These are phyloP conservation scores for Dryadula phaetusa DNA, from an alignment of 2,888 invertebrate species.

Conservation along the genomic window DNA sequence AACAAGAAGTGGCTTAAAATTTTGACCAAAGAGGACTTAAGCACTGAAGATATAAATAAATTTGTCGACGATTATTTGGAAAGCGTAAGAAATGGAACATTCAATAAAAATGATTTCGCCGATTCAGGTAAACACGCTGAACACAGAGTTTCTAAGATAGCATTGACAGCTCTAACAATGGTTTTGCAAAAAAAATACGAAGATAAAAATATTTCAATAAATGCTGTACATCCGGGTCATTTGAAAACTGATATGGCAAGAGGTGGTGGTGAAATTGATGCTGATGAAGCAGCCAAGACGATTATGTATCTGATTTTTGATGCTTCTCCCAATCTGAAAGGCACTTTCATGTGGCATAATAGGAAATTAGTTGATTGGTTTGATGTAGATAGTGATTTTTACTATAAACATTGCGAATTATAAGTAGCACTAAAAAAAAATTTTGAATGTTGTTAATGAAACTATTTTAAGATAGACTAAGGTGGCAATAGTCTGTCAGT, in stretches of 20 bases:
- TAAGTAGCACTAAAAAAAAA: not conserved
- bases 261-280: constrained; percentile 84
- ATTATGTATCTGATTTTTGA: constrained; percentile 86
- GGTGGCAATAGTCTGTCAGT: no score
- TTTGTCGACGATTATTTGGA: constrained; percentile 73
- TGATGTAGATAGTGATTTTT: constrained; percentile 67
- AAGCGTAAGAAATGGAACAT: constrained; percentile 71
- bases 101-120: constrained; percentile 70
- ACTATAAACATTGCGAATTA: constrained; percentile 53
- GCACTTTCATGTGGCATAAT: constrained; percentile 87
- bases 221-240: constrained; percentile 72
- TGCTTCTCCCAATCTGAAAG: constrained; percentile 84
- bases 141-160: constrained; percentile 74
- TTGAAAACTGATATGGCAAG: constrained; percentile 71
- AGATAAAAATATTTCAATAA: constrained; percentile 67
- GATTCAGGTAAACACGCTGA: constrained; percentile 77
- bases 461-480: no score
- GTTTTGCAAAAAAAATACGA: constrained; percentile 68
- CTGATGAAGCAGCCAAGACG: constrained; percentile 83
- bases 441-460: no score
- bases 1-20: constrained; percentile 66
- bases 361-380: constrained; percentile 86
- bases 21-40: constrained; percentile 62
- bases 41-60: constrained; percentile 63
- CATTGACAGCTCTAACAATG: constrained; percentile 70